A percentile compares a stretch with the other conserved stretches of the same genome.
Evolutionary conservation across 2,888 invertebrate species (phyloP).

Genomic region (Kryphioiulus occultus): DNA sequence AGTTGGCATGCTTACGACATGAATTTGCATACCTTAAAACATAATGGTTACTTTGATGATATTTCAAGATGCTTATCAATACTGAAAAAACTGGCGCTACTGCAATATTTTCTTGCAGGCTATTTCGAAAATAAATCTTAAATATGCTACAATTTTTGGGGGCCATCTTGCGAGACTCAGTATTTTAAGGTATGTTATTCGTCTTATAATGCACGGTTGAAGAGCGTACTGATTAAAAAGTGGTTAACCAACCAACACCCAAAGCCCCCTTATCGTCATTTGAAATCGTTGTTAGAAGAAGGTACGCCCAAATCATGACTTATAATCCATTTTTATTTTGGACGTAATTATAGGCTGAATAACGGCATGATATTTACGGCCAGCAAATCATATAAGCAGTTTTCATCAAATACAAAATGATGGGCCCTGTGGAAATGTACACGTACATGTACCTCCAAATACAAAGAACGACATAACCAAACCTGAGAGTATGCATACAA

Average conservation of each 20-base stretch:
- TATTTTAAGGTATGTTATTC: not conserved
- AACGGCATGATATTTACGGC: not conserved
- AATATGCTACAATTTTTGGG: not conserved
- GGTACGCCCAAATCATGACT: slow-evolving; percentile 30
- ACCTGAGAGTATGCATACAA: not conserved
- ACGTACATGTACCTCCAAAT: not conserved
- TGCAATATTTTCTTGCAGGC: not conserved
- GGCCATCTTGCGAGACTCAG: not conserved
- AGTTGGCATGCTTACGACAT: not conserved
- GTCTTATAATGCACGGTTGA: not conserved
- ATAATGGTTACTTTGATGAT: not conserved
- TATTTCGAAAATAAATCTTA: not conserved
- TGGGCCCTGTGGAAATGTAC: not conserved
- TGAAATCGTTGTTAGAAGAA: not conserved
- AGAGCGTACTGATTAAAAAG: slow-evolving; percentile 31
- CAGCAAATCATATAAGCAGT: not conserved
- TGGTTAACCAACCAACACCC: slow-evolving; percentile 35
- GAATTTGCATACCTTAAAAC: not conserved
- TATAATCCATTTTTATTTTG: not conserved
- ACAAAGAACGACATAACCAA: too few species aligned
- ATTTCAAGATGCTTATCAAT: not conserved
- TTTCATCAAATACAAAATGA: not conserved
- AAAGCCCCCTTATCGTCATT: not conserved
- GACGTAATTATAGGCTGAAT: not conserved
- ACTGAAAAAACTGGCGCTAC: not conserved